Base-by-base conservation (phyloP, 2,113 vertebrate genomes). In the Oreochromis spilurus region DNA sequence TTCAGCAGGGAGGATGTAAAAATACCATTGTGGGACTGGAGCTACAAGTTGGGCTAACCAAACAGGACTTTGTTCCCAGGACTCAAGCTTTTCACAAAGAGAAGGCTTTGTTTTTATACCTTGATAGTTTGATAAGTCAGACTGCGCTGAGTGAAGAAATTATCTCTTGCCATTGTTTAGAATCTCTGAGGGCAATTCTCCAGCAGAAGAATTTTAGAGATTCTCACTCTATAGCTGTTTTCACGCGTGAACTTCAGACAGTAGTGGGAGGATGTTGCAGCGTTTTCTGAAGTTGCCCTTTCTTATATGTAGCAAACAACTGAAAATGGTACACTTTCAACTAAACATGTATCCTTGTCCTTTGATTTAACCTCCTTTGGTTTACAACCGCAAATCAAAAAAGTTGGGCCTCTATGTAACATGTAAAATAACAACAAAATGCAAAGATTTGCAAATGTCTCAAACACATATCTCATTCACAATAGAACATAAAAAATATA, bases 51-150 rank as follows among this genome's bases (percentile, higher is more conserved):
- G 5, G 38, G 45, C 87, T 48, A 53, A 80, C 34, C 38, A 82
- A 81, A 54, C 16, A 24, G 29, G n/a, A 82, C 53, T 86, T 84
- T 52, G 79, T 58, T 88, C 34, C 26, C 48, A 36, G 12, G 31
- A 81, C n/a, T 89, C 34, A 10, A 2, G 45, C 10, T 67, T 50
- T 78, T n/a, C 19, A 79, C 48, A 81, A 70, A 83, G 45, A 82
- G n/a, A 82, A 81, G 17, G n/a, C 48, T 80, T 84, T 81, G 36
- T 87, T 81, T 70, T 14, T 72, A 43, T 21, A 58, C 36, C 79
- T 67, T 36, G 21, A 84, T 57, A 50, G 19, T 53, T 93, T 84
- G 82, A 91, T 80, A 78, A 92, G 45, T 79, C 72, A 48, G 24
- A 9, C 54, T 9, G 60, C 36, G 75, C 48, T 55, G 13, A 84